These are phyloP conservation scores for Stomatorhinus walkeri DNA, from an alignment of 2,797 vertebrate species.

Conservation along the genomic window DNA sequence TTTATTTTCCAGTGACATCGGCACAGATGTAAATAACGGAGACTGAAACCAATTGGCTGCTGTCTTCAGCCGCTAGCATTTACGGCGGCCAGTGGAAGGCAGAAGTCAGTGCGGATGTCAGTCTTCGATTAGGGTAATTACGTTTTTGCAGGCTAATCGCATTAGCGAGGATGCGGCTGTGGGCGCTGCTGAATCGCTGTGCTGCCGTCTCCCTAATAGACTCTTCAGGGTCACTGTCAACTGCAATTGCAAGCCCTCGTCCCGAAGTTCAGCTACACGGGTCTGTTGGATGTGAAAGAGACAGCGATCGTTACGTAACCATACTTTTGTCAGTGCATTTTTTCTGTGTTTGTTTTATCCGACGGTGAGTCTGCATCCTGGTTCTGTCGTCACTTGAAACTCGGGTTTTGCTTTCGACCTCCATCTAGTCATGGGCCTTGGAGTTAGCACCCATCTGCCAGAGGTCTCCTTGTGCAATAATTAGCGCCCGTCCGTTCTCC, in stretches of 20 bases:
- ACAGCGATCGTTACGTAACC: not conserved
- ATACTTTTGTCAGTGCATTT: not conserved
- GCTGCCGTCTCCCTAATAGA: constrained; percentile 40
- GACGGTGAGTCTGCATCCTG: not conserved
- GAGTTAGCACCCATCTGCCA: constrained; percentile 17
- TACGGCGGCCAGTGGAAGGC: constrained; percentile 70
- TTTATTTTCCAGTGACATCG: constrained; percentile 51
- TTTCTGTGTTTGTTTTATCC: not conserved
- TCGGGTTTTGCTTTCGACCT: not conserved
- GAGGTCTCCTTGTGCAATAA: constrained; percentile 18
- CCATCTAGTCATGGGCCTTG: not conserved
- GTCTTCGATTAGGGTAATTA: constrained; percentile 70
- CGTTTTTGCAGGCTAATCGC: constrained; percentile 69
- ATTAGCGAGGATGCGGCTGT: constrained; percentile 68
- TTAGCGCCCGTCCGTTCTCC: constrained; percentile 10
- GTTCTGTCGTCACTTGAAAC: not conserved
- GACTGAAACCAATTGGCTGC: constrained; percentile 58
- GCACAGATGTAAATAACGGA: constrained; percentile 66
- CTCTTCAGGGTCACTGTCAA: constrained; percentile 60
- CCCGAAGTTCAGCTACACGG: not conserved
- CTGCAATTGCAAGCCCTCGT: constrained; percentile 38
- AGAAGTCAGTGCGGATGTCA: constrained; percentile 70
- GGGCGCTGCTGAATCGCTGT: constrained; percentile 42
- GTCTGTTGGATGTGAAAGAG: not conserved
- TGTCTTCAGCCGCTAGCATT: constrained; percentile 62